phyloP scores from a whole-genome alignment of 2,797 vertebrate species.

The Poeciliopsis gracilis region DNA sequence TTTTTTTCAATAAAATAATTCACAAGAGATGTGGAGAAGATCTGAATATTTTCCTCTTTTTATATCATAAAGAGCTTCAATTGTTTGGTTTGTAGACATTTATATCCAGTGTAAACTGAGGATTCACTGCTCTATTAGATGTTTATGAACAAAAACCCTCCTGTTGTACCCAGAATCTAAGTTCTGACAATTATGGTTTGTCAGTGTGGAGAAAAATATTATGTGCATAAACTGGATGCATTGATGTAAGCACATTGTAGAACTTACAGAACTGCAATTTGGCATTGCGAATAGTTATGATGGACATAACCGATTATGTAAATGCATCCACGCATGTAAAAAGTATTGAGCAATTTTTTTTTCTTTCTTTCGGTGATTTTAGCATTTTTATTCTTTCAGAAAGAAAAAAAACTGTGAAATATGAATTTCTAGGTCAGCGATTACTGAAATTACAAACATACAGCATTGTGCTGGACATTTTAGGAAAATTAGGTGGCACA shows the following conservation, averaged over 20 bases:
- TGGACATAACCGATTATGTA: background rate
- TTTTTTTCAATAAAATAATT: background rate
- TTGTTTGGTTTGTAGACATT: background rate
- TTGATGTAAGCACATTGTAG: background rate
- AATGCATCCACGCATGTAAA: background rate
- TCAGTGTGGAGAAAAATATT: background rate
- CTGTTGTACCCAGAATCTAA: background rate
- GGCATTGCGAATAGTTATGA: background rate
- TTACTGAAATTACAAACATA: background rate
- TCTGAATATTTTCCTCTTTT: background rate
- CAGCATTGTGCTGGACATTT: background rate
- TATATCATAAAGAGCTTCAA: background rate
- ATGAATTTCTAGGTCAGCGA: background rate
- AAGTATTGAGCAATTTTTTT: background rate
- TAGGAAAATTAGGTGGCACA: background rate
- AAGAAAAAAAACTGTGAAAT: background rate
- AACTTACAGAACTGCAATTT: background rate
- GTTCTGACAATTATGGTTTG: background rate
- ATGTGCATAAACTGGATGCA: background rate
- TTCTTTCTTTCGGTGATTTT: background rate
- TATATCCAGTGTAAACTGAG: background rate
- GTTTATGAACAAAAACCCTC: background rate
- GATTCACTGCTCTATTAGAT: background rate
- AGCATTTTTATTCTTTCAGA: background rate
- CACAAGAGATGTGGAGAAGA: background rate